These are phyloP conservation scores for Avahi laniger DNA, from an alignment of 2,797 vertebrate genomes.

Conservation along the genomic window DNA sequence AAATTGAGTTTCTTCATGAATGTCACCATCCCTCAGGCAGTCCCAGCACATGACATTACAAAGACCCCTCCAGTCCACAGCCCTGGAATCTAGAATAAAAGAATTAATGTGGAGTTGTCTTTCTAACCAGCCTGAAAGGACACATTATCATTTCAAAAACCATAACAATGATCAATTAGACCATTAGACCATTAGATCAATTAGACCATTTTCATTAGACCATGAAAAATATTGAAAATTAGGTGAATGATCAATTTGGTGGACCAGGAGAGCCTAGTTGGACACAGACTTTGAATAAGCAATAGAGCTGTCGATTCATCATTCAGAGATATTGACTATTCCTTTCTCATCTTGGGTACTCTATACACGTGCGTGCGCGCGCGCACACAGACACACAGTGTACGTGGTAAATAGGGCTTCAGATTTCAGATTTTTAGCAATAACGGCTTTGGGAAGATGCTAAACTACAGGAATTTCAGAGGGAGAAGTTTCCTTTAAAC, in stretches of 20 bases:
- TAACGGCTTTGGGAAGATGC: not conserved
- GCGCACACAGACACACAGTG: rapidly evolving
- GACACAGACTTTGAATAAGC: not conserved
- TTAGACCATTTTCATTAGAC: not conserved
- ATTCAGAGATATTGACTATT: not conserved
- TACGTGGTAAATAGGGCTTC: not conserved
- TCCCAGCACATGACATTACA: not conserved
- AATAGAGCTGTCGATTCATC: not conserved
- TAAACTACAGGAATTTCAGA: not conserved
- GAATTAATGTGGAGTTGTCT: not conserved
- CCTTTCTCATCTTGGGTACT: not conserved
- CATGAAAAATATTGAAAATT: not conserved
- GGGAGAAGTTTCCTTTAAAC: not conserved
- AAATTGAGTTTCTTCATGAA: not conserved
- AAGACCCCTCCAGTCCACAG: not conserved
- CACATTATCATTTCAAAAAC: not conserved
- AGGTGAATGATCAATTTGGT: not conserved
- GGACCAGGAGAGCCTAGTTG: not conserved
- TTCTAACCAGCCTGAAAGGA: not conserved
- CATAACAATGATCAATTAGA: not conserved
- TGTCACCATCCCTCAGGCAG: rapidly evolving
- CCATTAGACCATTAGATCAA: not conserved
- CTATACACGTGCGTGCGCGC: not conserved
- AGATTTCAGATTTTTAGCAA: not conserved
- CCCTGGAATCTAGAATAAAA: not conserved